These are phyloP conservation scores for Sarcophaga bullata DNA, from an alignment of 1,140 invertebrate genomes.

Conservation along the genomic window DNA sequence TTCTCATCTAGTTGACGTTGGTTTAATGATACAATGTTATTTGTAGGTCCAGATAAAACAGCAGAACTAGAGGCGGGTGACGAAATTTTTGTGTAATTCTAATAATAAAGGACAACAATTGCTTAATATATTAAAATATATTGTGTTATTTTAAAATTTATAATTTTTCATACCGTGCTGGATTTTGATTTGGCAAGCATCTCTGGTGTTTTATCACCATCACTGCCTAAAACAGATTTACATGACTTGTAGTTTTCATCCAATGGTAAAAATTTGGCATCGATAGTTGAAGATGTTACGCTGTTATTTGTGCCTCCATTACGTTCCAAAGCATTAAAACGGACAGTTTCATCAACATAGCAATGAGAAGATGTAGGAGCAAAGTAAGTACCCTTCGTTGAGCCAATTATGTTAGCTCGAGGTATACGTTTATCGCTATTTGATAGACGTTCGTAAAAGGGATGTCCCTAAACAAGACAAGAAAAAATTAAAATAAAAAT, in stretches of 20 bases:
- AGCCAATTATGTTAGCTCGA: constrained; percentile 39
- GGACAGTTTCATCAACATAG: constrained; percentile 48
- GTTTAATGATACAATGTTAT: constrained; percentile 17
- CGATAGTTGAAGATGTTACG: constrained; percentile 36
- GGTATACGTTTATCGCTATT: constrained; percentile 44
- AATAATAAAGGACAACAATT: no score
- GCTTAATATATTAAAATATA: no score
- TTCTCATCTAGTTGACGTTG: constrained; percentile 69
- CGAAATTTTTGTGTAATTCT: constrained; percentile 18
- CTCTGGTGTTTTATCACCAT: constrained; percentile 22
- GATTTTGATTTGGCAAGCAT: constrained; percentile 12
- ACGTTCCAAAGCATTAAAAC: constrained; percentile 42
- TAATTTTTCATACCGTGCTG: not conserved
- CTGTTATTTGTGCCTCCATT: constrained; percentile 39
- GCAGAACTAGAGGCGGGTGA: constrained; percentile 12
- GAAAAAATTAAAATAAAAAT: constrained; percentile 25
- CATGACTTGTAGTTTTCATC: constrained; percentile 46
- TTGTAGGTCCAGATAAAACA: not conserved
- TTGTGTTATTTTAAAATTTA: not conserved
- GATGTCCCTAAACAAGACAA: constrained; percentile 29
- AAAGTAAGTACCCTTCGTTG: constrained; percentile 31
- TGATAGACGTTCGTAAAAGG: constrained; percentile 43
- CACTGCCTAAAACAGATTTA: constrained; percentile 46
- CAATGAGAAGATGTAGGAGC: constrained; percentile 36
- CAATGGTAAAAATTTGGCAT: constrained; percentile 45